Conservation (phyloP, 30 jellyfish, hydroid and myxozoan genomes). For the Cassiopea andromeda region DNA sequence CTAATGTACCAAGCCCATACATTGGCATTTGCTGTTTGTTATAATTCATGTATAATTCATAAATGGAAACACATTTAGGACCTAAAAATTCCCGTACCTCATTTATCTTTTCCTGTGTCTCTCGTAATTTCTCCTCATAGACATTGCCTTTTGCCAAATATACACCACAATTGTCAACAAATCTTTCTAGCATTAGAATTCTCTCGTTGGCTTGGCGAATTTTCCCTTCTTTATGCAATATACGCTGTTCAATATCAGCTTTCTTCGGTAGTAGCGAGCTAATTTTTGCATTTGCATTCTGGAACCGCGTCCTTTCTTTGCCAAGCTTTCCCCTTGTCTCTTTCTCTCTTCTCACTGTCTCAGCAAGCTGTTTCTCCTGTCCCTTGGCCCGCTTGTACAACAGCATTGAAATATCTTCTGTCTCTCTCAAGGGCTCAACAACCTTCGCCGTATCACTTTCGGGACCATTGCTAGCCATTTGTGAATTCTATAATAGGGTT, state of each 20-base stretch:
- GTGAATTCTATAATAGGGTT: background rate
- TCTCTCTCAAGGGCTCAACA: constrained; percentile 59
- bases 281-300: constrained; percentile 29
- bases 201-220: constrained; percentile 27
- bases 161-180: constrained; percentile 41
- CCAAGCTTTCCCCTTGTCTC: constrained; percentile 46
- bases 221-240: constrained; percentile 43
- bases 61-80: no score
- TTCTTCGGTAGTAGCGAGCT: constrained; percentile 52
- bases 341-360: constrained; percentile 43
- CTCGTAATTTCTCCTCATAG: constrained; percentile 41
- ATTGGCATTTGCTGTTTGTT: no score
- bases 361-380: constrained; percentile 52
- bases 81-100: constrained; percentile 21
- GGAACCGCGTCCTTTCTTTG: constrained; percentile 36
- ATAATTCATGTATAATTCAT: no score
- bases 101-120: constrained; percentile 49
- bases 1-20: no score
- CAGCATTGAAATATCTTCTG: constrained; percentile 62
- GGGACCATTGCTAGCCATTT: constrained; percentile 1
- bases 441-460: background rate
- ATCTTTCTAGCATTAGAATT: constrained; percentile 50
- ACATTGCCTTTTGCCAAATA: constrained; percentile 65
- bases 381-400: constrained; percentile 60
- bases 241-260: constrained; percentile 16